Conservation (phyloP, 2,888 invertebrate species). For the Chrysolina americana region DNA sequence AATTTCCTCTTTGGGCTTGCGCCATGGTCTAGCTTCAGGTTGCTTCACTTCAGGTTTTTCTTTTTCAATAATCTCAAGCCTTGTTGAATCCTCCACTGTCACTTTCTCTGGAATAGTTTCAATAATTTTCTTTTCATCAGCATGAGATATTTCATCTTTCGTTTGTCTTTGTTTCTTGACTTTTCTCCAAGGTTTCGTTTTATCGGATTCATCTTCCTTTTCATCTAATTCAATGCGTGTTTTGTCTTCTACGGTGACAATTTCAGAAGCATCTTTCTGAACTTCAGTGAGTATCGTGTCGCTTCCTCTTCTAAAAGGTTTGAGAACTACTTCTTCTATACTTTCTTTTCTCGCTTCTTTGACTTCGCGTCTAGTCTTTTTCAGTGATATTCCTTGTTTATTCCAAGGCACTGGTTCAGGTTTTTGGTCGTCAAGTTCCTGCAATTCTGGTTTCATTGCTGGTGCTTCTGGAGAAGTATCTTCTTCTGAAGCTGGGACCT, state of each 20-base stretch:
- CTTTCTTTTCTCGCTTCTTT: constrained; percentile 64
- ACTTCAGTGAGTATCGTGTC: constrained; percentile 61
- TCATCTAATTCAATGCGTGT: constrained; percentile 70
- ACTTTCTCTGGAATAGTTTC: constrained; percentile 53
- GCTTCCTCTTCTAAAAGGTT: constrained; percentile 37
- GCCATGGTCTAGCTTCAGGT: constrained; percentile 58
- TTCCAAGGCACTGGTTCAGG: constrained; percentile 72
- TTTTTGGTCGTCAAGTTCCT: constrained; percentile 55
- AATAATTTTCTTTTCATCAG: constrained; percentile 61
- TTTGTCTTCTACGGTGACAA: constrained; percentile 55
- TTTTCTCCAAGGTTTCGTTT: constrained; percentile 36
- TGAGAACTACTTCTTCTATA: constrained; percentile 47
- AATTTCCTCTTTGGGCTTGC: constrained; percentile 40
- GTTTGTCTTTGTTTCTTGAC: constrained; percentile 34
- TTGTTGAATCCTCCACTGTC: constrained; percentile 61
- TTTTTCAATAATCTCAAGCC: not conserved
- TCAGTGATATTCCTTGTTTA: constrained; percentile 62
- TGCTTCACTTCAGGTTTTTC: constrained; percentile 10
- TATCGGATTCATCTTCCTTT: constrained; percentile 59
- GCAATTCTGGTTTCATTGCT: constrained; percentile 29
- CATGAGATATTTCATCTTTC: constrained; percentile 44
- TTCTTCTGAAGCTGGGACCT: constrained; percentile 5
- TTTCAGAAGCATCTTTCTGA: constrained; percentile 46
- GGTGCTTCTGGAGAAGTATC: constrained; percentile 40
- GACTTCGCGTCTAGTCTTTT: constrained; percentile 56